These are phyloP conservation scores for Drosophila recens DNA, from an alignment of 2,888 invertebrate species.

Conservation along the genomic window DNA sequence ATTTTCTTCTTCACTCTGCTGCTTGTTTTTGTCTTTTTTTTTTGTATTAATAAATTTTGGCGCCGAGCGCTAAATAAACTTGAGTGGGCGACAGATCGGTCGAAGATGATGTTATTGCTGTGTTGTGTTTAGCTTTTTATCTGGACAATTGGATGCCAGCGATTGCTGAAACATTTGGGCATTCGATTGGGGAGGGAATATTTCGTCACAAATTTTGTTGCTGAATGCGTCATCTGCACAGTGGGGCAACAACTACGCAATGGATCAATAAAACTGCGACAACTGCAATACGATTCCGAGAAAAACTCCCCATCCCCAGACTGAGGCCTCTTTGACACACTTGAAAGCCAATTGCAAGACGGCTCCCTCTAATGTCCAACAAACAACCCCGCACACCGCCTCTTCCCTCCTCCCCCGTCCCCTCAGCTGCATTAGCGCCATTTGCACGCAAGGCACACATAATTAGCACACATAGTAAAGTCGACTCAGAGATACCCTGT, in stretches of 20 bases:
- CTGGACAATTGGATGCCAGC: conserved; percentile 25
- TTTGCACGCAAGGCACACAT: conserved; percentile 27
- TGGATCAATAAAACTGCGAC: conserved; percentile 43
- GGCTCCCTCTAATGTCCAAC: not conserved
- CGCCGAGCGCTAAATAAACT: conserved; percentile 31
- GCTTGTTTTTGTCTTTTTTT: not conserved
- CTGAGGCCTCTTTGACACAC: conserved; percentile 41
- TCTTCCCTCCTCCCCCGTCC: not conserved
- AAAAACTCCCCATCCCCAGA: not conserved
- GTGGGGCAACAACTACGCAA: conserved; percentile 19
- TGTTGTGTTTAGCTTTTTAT: not conserved
- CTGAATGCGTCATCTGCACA: conserved; percentile 36
- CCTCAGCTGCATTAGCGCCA: conserved; percentile 9
- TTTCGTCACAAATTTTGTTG: conserved; percentile 33
- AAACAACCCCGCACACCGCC: not conserved
- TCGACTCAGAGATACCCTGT: conserved; percentile 25
- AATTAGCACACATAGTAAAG: not conserved
- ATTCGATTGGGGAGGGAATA: not conserved
- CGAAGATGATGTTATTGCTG: conserved; percentile 16
- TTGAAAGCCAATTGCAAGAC: conserved; percentile 44
- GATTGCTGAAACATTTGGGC: conserved; percentile 27
- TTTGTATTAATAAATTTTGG: conserved; percentile 34
- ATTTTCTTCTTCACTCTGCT: not conserved
- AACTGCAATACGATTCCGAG: conserved; percentile 5
- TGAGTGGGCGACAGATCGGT: conserved; percentile 54